These are phyloP conservation scores for Papilio protenor DNA, from an alignment of 2,888 invertebrate species.

Conservation along the genomic window DNA sequence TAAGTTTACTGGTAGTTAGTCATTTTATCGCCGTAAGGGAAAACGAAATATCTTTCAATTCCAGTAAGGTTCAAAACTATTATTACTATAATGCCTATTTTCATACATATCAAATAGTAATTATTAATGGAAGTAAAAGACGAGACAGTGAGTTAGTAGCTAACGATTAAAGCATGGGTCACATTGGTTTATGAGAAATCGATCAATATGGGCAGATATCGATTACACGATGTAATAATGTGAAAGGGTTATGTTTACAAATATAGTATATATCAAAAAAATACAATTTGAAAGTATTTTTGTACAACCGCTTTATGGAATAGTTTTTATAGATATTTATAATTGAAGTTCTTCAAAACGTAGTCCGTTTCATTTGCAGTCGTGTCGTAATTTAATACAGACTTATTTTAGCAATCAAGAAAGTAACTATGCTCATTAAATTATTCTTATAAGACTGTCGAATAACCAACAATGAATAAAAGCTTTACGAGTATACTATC, in stretches of 20 bases:
- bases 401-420: no score
- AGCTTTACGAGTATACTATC: no score
- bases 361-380: not conserved
- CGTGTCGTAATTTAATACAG: no score
- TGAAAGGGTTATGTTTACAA: not conserved
- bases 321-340: no score
- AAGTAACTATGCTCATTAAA: no score
- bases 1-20: not conserved
- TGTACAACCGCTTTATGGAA: no score
- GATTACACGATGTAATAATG: not conserved
- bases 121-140: constrained; percentile 2
- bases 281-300: not conserved
- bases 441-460: not conserved
- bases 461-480: not conserved
- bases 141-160: not conserved
- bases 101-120: not conserved
- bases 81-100: not conserved
- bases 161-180: not conserved
- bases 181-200: constrained; percentile 10
- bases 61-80: not conserved
- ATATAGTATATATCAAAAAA: not conserved
- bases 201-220: not conserved
- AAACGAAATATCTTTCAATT: not conserved
- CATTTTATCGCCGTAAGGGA: not conserved
- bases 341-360: not conserved